These are phyloP conservation scores for Trichonephila inaurata DNA, from an alignment of 1,140 invertebrate genomes.

Conservation along the genomic window DNA sequence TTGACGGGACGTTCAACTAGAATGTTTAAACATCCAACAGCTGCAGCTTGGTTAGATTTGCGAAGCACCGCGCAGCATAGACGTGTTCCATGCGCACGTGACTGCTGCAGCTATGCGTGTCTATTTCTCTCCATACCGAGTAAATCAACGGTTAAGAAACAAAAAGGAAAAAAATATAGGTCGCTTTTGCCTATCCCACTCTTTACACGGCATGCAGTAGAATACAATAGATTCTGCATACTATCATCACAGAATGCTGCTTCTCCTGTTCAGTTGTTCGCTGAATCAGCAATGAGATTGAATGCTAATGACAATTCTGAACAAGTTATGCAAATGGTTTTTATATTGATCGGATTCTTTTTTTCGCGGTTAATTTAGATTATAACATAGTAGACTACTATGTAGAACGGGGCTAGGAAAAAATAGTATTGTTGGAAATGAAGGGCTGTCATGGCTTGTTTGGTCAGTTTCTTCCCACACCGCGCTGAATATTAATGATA, in stretches of 20 bases:
- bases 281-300: constrained; percentile 3
- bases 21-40: constrained; percentile 34
- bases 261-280: neutral
- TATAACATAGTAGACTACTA: neutral
- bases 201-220: neutral
- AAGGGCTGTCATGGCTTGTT: neutral
- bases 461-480: neutral
- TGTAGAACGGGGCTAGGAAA: neutral
- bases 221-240: constrained; percentile 8
- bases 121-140: neutral
- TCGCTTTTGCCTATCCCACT: neutral
- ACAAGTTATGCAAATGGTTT: constrained; percentile 32
- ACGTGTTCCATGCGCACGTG: neutral
- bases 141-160: constrained; percentile 7
- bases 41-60: neutral
- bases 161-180: constrained; percentile 23
- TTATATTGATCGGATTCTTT: neutral
- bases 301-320: constrained; percentile 25
- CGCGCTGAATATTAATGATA: neutral
- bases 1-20: constrained; percentile 33
- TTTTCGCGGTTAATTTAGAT: neutral
- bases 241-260: neutral
- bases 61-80: neutral
- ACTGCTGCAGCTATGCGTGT: constrained; percentile 25
- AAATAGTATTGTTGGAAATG: neutral